phyloP scores from a whole-genome alignment of 1,140 invertebrate genomes.

The Dendroctonus valens region DNA sequence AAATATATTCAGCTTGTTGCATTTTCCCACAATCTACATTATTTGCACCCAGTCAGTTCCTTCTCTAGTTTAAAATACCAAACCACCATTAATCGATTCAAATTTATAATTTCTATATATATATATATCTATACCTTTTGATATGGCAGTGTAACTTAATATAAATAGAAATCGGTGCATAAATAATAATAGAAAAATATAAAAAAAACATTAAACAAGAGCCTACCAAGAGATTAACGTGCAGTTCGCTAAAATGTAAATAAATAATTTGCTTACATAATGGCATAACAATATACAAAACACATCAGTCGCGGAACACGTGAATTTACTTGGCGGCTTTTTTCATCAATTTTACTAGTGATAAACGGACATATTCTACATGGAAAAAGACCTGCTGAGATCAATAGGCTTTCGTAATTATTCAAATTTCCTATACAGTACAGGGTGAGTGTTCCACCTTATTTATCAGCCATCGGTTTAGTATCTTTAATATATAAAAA shows the following conservation, averaged over 20 bases:
- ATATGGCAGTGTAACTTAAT: slow-evolving; percentile 33
- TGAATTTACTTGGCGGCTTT: background rate
- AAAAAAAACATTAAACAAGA: slow-evolving; percentile 25
- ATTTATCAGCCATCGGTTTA: too few species aligned
- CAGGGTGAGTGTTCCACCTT: too few species aligned
- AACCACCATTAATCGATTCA: too few species aligned
- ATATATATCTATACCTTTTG: background rate
- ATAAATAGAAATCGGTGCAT: slow-evolving; percentile 33
- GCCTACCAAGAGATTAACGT: slow-evolving; percentile 5
- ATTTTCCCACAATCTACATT: too few species aligned
- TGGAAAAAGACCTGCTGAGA: slow-evolving; percentile 5
- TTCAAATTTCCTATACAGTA: too few species aligned
- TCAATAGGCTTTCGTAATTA: background rate
- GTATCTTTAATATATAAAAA: too few species aligned
- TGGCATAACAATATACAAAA: slow-evolving; percentile 18
- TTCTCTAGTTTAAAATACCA: too few species aligned
- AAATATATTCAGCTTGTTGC: too few species aligned
- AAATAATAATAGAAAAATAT: slow-evolving; percentile 24
- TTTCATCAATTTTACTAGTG: background rate
- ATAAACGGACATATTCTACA: background rate
- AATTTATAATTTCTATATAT: too few species aligned
- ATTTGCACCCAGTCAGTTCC: too few species aligned
- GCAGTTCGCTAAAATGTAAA: slow-evolving; percentile 24
- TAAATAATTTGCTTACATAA: slow-evolving; percentile 15
- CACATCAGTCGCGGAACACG: slow-evolving; percentile 16